Conservation (phyloP, 92 coral and sea anemone genomes). For the Zoanthus sansibaricus region DNA sequence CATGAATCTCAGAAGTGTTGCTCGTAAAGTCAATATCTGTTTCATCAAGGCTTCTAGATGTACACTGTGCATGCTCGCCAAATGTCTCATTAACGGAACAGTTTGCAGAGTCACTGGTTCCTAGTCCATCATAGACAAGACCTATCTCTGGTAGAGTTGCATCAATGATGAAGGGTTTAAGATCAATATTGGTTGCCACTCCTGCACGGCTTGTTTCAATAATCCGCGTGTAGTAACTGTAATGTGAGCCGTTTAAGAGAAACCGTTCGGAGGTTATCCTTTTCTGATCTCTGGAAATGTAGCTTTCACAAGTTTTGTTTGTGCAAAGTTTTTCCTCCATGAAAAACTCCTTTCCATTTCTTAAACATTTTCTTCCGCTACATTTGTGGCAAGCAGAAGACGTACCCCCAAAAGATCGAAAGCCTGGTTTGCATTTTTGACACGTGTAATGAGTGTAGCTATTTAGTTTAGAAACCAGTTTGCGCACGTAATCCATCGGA, state of each 20-base stretch:
- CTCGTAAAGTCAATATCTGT: slow-evolving; percentile 88
- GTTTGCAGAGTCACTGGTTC: slow-evolving; percentile 76
- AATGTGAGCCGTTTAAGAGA: slow-evolving; percentile 54
- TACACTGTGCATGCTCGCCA: slow-evolving; percentile 89
- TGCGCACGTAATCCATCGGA: slow-evolving; percentile 66
- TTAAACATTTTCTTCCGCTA: slow-evolving; percentile 28
- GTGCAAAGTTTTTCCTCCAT: slow-evolving; percentile 56
- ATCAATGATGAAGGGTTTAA: slow-evolving; percentile 60
- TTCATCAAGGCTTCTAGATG: slow-evolving; percentile 84
- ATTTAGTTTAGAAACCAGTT: slow-evolving; percentile 26
- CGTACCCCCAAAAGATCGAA: slow-evolving; percentile 70
- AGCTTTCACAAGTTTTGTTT: slow-evolving; percentile 41
- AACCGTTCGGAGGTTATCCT: not conserved
- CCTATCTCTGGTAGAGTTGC: slow-evolving; percentile 81
- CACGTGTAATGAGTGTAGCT: slow-evolving; percentile 37
- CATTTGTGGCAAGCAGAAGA: slow-evolving; percentile 47
- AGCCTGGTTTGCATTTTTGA: slow-evolving; percentile 62
- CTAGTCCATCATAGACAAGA: slow-evolving; percentile 78
- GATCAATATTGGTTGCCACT: slow-evolving; percentile 48
- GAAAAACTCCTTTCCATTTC: not conserved
- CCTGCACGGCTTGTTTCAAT: slow-evolving; percentile 69
- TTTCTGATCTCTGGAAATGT: slow-evolving; percentile 17
- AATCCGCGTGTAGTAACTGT: slow-evolving; percentile 49
- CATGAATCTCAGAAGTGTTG: slow-evolving; percentile 85
- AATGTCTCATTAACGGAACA: slow-evolving; percentile 88